These are phyloP conservation scores for Pantherophis vulpinus DNA, from an alignment of 2,797 vertebrate species.

Conservation along the genomic window DNA sequence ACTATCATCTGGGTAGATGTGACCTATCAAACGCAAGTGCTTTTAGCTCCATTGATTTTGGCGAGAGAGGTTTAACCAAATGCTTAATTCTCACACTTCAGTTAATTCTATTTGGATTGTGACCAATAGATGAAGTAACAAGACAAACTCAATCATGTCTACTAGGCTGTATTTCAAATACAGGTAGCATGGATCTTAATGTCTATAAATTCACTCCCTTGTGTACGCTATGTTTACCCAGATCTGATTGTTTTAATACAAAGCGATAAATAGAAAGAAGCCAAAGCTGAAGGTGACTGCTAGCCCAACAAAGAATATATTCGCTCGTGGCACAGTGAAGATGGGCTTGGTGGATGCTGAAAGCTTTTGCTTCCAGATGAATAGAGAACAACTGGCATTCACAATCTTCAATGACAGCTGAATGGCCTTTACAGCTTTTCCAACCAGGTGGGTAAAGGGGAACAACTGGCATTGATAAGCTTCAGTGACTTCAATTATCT, in stretches of 20 bases:
- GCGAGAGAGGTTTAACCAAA: not conserved
- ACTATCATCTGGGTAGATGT: not conserved
- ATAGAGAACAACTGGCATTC: not conserved
- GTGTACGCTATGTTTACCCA: constrained; percentile 38
- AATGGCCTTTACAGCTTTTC: constrained; percentile 25
- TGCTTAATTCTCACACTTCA: not conserved
- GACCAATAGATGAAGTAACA: constrained; percentile 30
- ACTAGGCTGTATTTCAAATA: constrained; percentile 37
- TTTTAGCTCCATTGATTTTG: not conserved
- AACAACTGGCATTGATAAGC: not conserved
- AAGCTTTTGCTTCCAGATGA: constrained; percentile 35
- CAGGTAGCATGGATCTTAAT: constrained; percentile 56
- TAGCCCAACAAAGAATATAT: constrained; percentile 55
- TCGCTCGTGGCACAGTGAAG: not conserved
- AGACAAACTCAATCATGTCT: constrained; percentile 43
- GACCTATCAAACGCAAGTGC: constrained; percentile 19
- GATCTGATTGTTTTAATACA: constrained; percentile 53
- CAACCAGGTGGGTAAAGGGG: constrained; percentile 23
- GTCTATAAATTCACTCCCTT: constrained; percentile 51
- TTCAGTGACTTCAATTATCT: not conserved
- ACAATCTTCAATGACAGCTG: not conserved
- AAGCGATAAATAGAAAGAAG: not conserved
- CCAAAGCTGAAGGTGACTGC: constrained; percentile 32
- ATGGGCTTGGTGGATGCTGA: not conserved
- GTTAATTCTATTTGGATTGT: not conserved